Evolutionary conservation across 2,888 invertebrate genomes (phyloP), one percentile per base, ranked within the genome.

Genomic region (Drosophila borealis): DNA sequence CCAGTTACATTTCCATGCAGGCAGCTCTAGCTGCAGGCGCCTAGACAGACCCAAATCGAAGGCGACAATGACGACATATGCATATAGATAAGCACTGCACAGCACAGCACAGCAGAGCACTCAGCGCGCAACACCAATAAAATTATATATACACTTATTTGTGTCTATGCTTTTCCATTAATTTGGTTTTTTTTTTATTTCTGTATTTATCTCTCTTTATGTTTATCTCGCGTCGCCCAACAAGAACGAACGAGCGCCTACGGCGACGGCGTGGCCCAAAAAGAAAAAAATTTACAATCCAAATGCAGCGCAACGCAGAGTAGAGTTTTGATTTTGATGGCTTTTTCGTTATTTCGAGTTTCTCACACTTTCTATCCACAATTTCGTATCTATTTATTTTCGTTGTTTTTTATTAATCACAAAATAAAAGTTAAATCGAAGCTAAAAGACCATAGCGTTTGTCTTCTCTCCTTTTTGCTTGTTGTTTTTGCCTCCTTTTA

Each of bases 151-250:
- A 54, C 49, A 54, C 49, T 55, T 73, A 49, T 74, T 39, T 49
- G 50, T 71, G 78, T 75, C 70, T 82, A 78, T 78, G 70, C 88
- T 74, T 87, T 84, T 77, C 83, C 83, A 83, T 83, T 83, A 85
- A 83, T 83, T 53, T 53, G 53, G 51, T 53, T 41, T 17, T 53
- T 41, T 36, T 14, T 54, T 61, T 83, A 83, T 83, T 83, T 83
- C 80, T 74, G 88, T 87, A 83, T 83, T 87, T 83, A 87, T 83
- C 86, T 88, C 74, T 81, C 80, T 83, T 71, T 80, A 64, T 80
- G 85, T 83, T 83, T 83, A 83, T 83, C 83, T 88, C 81, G 54
- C 60, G 56, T 39, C 56, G 13, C 14, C 45, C 53, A 49, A 48
- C 42, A 49, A 65, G 44, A 69, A 41, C 45, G 44, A 69, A 41